Evolutionary conservation across 2,888 invertebrate species (phyloP).

Genomic region (Eupithecia pulchellata): DNA sequence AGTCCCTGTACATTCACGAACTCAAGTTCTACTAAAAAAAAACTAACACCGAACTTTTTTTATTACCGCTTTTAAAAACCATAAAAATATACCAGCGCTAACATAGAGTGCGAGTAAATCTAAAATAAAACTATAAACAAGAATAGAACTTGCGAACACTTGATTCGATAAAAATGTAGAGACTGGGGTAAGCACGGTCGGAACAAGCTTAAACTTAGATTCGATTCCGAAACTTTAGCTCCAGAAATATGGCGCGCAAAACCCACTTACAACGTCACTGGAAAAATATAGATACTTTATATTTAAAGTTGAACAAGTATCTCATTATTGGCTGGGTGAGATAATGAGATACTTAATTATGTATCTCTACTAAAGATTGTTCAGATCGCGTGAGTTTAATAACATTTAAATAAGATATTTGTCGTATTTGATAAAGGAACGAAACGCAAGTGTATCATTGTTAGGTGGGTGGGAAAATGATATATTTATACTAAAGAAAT

Average conservation of each 20-base stretch:
- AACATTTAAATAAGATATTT: too few relatives aligned
- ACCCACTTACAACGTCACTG: conserved; percentile 35
- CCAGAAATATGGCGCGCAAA: conserved; percentile 48
- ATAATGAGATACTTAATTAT: too few relatives aligned
- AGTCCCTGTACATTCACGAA: too few relatives aligned
- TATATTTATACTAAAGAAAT: too few relatives aligned
- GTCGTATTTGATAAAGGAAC: too few relatives aligned
- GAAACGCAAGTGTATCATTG: too few relatives aligned
- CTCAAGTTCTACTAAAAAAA: too few relatives aligned
- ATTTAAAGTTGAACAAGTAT: neutral
- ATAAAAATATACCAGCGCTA: neutral
- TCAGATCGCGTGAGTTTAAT: too few relatives aligned
- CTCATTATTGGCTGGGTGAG: neutral
- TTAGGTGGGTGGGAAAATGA: too few relatives aligned
- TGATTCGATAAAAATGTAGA: conserved; percentile 44
- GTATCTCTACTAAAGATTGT: too few relatives aligned
- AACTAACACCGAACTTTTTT: too few relatives aligned
- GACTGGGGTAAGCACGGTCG: conserved; percentile 32
- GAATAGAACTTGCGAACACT: neutral
- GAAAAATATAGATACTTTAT: conserved; percentile 25
- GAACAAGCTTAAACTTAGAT: conserved; percentile 51
- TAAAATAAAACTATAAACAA: neutral
- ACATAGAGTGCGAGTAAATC: neutral
- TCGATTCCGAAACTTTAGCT: conserved; percentile 50
- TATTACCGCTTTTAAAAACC: too few relatives aligned